Conservation (phyloP, 2,888 invertebrate genomes). For the Sthenelais limicola region DNA sequence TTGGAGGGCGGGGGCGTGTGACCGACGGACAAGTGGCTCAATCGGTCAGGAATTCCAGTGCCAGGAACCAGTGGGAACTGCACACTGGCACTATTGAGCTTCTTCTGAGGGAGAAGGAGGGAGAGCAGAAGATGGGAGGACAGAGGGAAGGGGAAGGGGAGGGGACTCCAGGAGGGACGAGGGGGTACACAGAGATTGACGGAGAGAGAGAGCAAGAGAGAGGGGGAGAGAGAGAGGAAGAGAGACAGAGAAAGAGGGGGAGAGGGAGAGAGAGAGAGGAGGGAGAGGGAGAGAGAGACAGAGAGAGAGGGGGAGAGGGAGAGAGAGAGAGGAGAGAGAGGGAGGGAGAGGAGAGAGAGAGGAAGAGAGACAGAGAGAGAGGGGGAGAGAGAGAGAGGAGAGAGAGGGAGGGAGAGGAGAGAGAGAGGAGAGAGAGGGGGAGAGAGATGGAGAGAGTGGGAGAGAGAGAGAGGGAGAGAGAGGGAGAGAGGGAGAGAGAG, state of each 20-base stretch:
- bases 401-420: neutral
- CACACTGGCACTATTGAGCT: neutral
- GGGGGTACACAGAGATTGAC: neutral
- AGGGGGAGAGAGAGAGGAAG: neutral
- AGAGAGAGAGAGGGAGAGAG: neutral
- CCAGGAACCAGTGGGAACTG: no score
- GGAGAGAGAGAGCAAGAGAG: neutral
- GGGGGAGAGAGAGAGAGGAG: neutral
- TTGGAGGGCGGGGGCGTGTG: no score
- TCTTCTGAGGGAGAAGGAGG: neutral
- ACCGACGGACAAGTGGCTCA: no score
- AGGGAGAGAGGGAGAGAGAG: constrained; percentile 8
- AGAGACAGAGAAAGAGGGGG: neutral
- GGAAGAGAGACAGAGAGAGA: neutral
- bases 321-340: neutral
- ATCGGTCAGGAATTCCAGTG: no score
- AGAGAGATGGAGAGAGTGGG: neutral
- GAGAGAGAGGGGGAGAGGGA: neutral
- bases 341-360: neutral
- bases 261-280: neutral
- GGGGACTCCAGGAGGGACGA: neutral
- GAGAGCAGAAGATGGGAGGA: neutral
- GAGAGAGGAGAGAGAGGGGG: neutral
- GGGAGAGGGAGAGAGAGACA: neutral
- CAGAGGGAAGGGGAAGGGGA: neutral